Evolutionary conservation across 2,797 vertebrate species (phyloP).

Genomic region (Myotis findleyi): DNA sequence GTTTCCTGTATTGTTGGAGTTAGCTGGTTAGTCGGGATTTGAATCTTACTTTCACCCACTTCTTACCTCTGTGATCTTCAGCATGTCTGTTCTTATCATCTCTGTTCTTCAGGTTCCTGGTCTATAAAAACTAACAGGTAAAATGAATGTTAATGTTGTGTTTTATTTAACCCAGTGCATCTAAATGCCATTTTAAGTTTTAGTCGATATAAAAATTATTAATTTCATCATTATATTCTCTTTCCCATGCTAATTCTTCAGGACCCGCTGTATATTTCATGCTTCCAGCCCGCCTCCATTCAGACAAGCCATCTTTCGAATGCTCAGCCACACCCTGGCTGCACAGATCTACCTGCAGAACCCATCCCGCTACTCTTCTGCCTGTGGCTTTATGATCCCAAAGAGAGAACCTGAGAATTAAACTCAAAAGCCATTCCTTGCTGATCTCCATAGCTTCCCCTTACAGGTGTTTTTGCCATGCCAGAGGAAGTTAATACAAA

Average conservation of each 20-base stretch:
- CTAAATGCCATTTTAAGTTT: not conserved
- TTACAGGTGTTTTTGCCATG: conserved; percentile 27
- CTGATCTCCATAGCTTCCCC: conserved; percentile 75
- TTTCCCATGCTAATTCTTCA: not conserved
- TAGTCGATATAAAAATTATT: not conserved
- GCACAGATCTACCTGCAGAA: too few species aligned
- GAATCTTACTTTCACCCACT: not conserved
- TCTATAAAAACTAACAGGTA: conserved; percentile 8
- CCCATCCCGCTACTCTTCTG: not conserved
- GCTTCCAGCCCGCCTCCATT: not conserved
- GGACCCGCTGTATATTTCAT: not conserved
- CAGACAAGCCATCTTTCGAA: not conserved
- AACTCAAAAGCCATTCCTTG: conserved; percentile 86
- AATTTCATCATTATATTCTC: not conserved
- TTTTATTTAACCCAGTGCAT: conserved; percentile 23
- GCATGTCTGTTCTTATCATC: not conserved
- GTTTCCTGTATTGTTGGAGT: not conserved
- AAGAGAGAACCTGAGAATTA: not conserved
- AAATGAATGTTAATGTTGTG: conserved; percentile 31
- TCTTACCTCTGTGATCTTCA: not conserved
- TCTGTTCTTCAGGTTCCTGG: not conserved
- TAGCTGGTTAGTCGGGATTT: not conserved
- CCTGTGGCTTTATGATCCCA: conserved; percentile 15
- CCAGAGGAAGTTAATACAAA: conserved; percentile 87
- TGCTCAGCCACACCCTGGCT: not conserved